Evolutionary conservation across 2,797 vertebrate genomes (phyloP).

Genomic region (Margarornis squamiger): DNA sequence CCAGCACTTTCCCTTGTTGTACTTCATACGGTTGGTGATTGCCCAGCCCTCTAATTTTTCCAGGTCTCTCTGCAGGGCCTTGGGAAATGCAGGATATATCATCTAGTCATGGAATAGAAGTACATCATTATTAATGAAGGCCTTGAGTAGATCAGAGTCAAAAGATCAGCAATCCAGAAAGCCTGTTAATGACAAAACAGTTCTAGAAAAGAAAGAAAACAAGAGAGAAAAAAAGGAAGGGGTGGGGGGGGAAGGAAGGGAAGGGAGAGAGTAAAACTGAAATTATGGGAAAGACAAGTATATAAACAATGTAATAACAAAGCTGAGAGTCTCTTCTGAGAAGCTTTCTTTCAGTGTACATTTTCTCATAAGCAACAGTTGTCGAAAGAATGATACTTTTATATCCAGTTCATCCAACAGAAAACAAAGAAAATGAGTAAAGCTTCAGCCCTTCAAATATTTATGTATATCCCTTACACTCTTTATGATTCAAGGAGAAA

Average conservation of each 20-base stretch:
- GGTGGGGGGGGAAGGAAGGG: rapidly evolving
- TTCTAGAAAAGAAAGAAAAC: neutral
- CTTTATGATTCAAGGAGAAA: neutral
- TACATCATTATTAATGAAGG: neutral
- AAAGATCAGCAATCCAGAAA: neutral
- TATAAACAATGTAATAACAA: neutral
- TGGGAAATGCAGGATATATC: neutral
- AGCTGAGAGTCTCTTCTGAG: neutral
- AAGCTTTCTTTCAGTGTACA: neutral
- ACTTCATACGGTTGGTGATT: neutral
- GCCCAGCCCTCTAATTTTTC: neutral
- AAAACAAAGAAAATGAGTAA: neutral
- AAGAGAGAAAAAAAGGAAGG: rapidly evolving
- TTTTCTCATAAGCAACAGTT: neutral
- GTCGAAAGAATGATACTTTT: neutral
- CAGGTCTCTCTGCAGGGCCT: neutral
- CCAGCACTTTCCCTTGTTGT: neutral
- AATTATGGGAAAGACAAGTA: neutral
- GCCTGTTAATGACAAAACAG: neutral
- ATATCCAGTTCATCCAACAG: neutral
- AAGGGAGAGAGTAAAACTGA: neutral
- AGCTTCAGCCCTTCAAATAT: neutral
- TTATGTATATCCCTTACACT: neutral
- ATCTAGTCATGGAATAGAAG: neutral
- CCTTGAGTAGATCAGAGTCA: neutral